Base-by-base conservation (phyloP, 2,113 vertebrate species). In the Catharus minimus region DNA sequence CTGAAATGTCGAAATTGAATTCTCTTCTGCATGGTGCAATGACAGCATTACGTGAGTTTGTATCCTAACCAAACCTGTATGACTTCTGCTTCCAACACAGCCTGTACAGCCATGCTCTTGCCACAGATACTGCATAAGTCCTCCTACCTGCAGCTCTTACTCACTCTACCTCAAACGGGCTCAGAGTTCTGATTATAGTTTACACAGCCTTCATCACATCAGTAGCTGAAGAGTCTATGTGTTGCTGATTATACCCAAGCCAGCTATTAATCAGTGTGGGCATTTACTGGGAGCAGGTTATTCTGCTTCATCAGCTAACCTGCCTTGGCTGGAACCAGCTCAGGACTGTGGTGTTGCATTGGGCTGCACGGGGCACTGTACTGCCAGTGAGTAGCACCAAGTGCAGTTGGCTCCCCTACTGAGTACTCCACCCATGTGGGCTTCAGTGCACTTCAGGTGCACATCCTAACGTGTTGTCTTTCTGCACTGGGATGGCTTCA, bases 261-360 rank as follows among this genome's bases (percentile, higher is more conserved):
- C 62, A 88, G 13, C 64, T 76, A 5, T 60, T 75, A 78, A 89
- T 61, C 72, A 43, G 4, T 18, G 69, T 13, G n/a, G 47, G 27
- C 26, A 58, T 69, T 69, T 58, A 46, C 1, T 43, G 28, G 39
- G 53, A 93, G 60, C 67, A 60, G 78, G 82, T 87, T 71, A 55
- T 52, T 67, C 74, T 67, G 81, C 84, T 71, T 27, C 69, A 49
- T 82, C 61, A 91, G 57, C 78, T 66, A 43, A 69, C 13, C 32
- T 7, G 20, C 41, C n/a, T 32, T 23, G 27, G 14, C 46, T 58
- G 43, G 43, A 57, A 46, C 28, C 38, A 66, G 21, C 76, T 66
- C 46, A 28, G 79, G 32, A 49, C 41, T 26, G 65, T 1, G 7
- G 46, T 36, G 27, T 21, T 22, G 7, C 23, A 12, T 0, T 1